Base-by-base conservation (phyloP, 2,888 invertebrate genomes). In the Leistus spinibarbis region DNA sequence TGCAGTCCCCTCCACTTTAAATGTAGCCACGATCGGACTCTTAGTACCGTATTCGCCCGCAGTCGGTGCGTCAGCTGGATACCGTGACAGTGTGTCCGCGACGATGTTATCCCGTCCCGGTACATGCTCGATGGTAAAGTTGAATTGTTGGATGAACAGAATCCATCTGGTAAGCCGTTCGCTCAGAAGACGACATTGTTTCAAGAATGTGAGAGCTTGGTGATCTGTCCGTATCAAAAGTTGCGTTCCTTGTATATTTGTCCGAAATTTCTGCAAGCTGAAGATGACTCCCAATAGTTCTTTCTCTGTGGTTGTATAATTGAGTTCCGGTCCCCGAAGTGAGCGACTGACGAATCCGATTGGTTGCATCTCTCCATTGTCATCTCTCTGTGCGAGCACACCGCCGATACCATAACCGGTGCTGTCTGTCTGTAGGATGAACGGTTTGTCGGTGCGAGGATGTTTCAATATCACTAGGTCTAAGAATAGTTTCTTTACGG, bases 251-350 rank as follows among this genome's bases (percentile, higher is more conserved):
- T 67, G 56, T 17, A 79, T 9, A 13, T 67, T 62, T 0, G 68
- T 73, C 1, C 76, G 60, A 54, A 76, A 77, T 66, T 78, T 78
- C 4, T 73, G 64, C 19, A 79, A 16, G 1, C 68, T 73, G 54
- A 72, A 77, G 9, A 77, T 67, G 4, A 78, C 70, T 0, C 74
- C 78, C 1, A 78, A 65, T 3, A 78, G 62, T 54, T 77, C 79
- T 27, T 78, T 78, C 63, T 79, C 78, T 0, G 78, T 78, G 4
- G 69, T 69, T 5, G 78, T 79, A 63, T 79, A 79, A 3, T 71
- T 53, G 3, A 78, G 23, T 40, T 79, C 78, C 0, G 76, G 60
- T 0, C 68, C 72, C 5, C 62, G 10, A 0, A 76, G 20, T 2
- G 22, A 24, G n/a, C 72, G 57, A 56, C 72, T 72, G 0, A 56